Evolutionary conservation across 2,797 vertebrate genomes (phyloP), one percentile per base, ranked within the genome.

Genomic region (Denticeps clupeoides): DNA sequence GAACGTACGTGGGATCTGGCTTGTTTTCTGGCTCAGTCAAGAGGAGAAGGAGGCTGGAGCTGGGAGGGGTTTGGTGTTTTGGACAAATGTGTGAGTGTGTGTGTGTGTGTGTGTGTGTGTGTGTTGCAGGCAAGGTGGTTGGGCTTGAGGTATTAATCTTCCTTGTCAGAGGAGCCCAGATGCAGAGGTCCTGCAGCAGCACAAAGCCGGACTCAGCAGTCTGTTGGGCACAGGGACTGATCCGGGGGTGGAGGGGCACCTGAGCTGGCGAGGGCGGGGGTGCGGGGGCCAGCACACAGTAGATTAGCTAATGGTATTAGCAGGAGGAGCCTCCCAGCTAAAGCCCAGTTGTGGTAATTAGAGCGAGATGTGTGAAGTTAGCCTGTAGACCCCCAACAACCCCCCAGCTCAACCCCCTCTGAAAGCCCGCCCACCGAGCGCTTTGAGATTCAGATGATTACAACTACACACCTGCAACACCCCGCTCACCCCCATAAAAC

Each of bases 121-220:
- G 45, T 8, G 18, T 5, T 55, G 59, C 23, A 23, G 33, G 38
- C 24, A 16, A 33, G 18, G 47, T 27, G 46, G 57, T 59, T 63
- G 71, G 56, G 67, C 63, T 64, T 72, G 74, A 84, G 89, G 87
- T 90, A 97, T 93, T 96, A 93, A 95, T 96, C 91, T 94, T 91
- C 79, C 86, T 87, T 93, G 91, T 94, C 93, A 96, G 87, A 83
- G 80, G 74, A 80, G 87, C 85, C 84, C 92, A 98, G 89, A 97
- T 93, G 91, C 86, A 89, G 84, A 87, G 85, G 83, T 86, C 86
- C 83, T 85, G 87, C 86, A 83, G 73, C 86, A 91, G 84, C 87
- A 91, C 89, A 95, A 91, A 84, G 87, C 85, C 81, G 82, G 88
- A 93, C 89, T 95, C 92, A 95, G 91, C 93, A 96, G 78, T 89